Evolutionary conservation across 30 jellyfish, hydroid and myxozoan species (phyloP).

Genomic region (Phacellophora camtschatica): DNA sequence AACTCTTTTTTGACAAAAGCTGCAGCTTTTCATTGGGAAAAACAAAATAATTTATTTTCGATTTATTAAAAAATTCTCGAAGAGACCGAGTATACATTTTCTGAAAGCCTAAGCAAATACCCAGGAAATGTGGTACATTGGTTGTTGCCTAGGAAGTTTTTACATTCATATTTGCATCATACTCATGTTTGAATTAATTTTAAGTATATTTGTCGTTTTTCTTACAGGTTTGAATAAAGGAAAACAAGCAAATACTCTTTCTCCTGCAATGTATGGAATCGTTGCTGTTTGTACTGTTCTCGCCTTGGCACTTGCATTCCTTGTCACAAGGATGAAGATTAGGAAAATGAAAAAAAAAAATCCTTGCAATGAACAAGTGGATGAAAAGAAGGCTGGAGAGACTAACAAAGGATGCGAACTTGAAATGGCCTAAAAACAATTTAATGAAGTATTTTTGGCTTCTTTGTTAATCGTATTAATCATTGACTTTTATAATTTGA

Average conservation of each 20-base stretch:
- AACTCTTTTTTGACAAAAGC: no score
- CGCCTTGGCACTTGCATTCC: neutral
- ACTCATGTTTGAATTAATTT: neutral
- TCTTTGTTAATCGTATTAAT: no score
- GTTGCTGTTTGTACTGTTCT: neutral
- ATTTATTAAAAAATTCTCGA: no score
- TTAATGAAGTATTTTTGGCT: no score
- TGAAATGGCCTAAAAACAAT: no score
- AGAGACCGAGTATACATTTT: no score
- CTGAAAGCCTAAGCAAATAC: no score
- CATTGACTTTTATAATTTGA: no score
- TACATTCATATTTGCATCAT: no score
- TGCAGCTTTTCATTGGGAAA: no score
- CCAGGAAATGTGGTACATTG: no score
- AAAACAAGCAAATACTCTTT: neutral
- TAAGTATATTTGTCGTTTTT: neutral
- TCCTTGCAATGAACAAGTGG: neutral
- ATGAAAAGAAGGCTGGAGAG: neutral
- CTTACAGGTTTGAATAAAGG: neutral
- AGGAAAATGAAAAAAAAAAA: neutral
- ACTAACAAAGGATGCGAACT: neutral
- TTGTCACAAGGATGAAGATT: neutral
- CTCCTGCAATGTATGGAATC: neutral
- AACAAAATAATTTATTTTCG: no score
- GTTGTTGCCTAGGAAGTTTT: neutral